Base-by-base conservation (phyloP, 2,113 vertebrate genomes). In the Dipodomys spectabilis region DNA sequence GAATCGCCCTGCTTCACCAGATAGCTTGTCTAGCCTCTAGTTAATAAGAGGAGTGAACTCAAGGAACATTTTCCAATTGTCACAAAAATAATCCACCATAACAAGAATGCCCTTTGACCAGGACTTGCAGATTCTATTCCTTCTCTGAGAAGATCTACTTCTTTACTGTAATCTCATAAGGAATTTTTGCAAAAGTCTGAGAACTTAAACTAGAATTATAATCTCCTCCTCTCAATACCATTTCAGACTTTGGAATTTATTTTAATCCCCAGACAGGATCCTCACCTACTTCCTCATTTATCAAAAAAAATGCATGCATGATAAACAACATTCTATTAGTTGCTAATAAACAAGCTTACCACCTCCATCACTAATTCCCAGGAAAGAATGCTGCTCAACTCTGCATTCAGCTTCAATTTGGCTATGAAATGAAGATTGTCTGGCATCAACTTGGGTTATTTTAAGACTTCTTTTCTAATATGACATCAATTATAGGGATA, bases 381-480 rank as follows among this genome's bases (percentile, higher is more conserved):
- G n/a, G 89, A 95, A 2, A 5, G 30, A 53, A 49, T 35, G 22
- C 3, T 62, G 9, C 88, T 20, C 39, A 77, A 95, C 73, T 62
- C 28, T 85, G 60, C 75, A 92, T 39, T 39, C 81, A 3, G 79
- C 72, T 77, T 30, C 11, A 74, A 95, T 93, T 91, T 65, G 53
- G n/a, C 30, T 92, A 72, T 19, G 30, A 75, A 91, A 86, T 53
- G 20, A 57, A 7, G n/a, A 93, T 0, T 49, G 53, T 78, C 77
- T 49, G 0, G 71, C 82, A 95, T 69, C 69, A 7, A 60, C 13
- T 86, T 45, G 30, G 44, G 86, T 89, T 73, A 94, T 93, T 95
- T 96, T 91, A 94, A 95, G 91, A 62, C 39, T 39, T 87, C 71
- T 87, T 90, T 97, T 64, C 72, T 67, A 85, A 84, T 79, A 94